Evolutionary conservation across 2,113 vertebrate genomes (phyloP), one percentile per base, ranked within the genome.

Genomic region (Chloebia gouldiae): DNA sequence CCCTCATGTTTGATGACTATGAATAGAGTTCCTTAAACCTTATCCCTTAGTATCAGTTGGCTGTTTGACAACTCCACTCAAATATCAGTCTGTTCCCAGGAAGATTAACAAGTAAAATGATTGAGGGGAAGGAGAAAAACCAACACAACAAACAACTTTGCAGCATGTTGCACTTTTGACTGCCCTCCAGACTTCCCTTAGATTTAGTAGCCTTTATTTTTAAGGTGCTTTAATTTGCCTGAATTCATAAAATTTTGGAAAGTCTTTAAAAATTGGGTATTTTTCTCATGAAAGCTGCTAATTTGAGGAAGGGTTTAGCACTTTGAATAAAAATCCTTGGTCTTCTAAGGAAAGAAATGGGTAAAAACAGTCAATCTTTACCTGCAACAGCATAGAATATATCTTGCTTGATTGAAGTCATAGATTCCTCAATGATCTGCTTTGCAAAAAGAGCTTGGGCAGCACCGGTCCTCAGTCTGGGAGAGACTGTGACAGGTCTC

Each of bases 21-120:
- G 73, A 63, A 54, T 73, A 64, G 88, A 81, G 86, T 94, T 97
- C 73, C 92, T 94, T 96, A 96, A 97, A 93, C 91, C 81, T 96
- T 94, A 84, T 91, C 79, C 95, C 37, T 86, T 96, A 93, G 70
- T 94, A 90, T 96, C 95, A 87, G 93, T 96, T 97, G 97, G 96
- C 97, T 95, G 94, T 64, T 92, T 96, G 97, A 97, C 97, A 98
- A 81, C 69, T 96, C 81, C 83, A 30, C 21, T 80, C 64, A 97
- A 98, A 98, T 97, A 97, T 87, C 96, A 97, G 82, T 75, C 88
- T 95, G 96, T 98, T 98, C 97, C 97, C 98, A 97, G 97, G 97
- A 97, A 98, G 96, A 98, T 98, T 97, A 97, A 93, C 94, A 84
- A 85, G 86, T 92, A 82, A 96, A 97, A 97, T 87, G 66, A 83